Evolutionary conservation across 2,797 vertebrate genomes (phyloP), one percentile per base, ranked within the genome.

Genomic region (Anguilla anguilla): DNA sequence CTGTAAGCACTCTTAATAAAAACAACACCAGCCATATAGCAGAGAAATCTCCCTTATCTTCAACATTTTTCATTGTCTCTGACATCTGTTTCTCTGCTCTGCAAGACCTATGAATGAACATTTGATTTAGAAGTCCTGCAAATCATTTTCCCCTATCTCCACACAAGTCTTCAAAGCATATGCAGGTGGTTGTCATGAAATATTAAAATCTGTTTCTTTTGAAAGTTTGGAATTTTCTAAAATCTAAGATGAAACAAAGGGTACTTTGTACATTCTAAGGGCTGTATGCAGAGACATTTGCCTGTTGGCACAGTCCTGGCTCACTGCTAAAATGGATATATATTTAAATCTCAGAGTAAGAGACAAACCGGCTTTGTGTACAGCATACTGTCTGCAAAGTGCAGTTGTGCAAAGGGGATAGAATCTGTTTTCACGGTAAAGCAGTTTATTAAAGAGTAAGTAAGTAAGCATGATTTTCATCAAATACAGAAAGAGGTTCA

Each of bases 1-100:
- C 31, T 39, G 1, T 19, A 3, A 39, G 72, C 17, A 11, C 17
- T 39, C 72, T 77, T 77, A 77, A 15, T 15, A 77, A 39, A 77
- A 13, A 11, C 28, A n/a, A 31, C 35, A 81, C 7, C 13, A 19
- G 46, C 7, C 46, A n/a, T 46, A n/a, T 6, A 25, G 19, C 6
- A 49, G 43, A 25, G 25, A 49, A 82, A n/a, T 82, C 39, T 79
- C 59, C 64, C 28, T n/a, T 69, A 69, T 28, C 1, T 35, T 49
- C 28, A 25, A 35, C 28, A 39, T 57, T 84, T 49, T 82, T 28
- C 25, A 82, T 35, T 35, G 3, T 55, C 11, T 79, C 51, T 84
- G n/a, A 59, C 83, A 84, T 84, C 57, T 84, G 83, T 35, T 57
- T 59, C 28, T 59, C n/a, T 84, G 5, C n/a, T 69, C 25, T 35